phyloP scores from a whole-genome alignment of 2,113 vertebrate genomes.

The Nyctereutes procyonoides region DNA sequence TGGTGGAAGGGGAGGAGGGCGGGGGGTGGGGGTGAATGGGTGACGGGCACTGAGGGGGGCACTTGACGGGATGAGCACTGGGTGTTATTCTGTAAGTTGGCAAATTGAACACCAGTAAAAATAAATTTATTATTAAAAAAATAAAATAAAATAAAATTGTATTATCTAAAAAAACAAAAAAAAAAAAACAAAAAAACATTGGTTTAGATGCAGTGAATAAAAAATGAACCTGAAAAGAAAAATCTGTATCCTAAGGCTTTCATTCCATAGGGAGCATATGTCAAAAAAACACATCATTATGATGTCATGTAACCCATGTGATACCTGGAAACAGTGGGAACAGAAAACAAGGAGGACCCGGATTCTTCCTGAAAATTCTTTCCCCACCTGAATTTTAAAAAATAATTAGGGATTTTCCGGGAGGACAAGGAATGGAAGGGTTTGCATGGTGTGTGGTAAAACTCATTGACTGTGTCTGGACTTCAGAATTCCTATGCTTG shows the following conservation, averaged over 20 bases:
- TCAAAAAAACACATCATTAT: neutral
- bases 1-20: too few relatives aligned
- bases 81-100: too few relatives aligned
- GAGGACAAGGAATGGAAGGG: neutral
- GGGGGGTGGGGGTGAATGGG: too few relatives aligned
- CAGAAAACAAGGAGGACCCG: neutral
- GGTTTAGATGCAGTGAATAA: neutral
- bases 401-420: conserved; percentile 34
- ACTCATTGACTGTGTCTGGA: neutral
- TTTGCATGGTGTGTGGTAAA: neutral
- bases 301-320: neutral
- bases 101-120: too few relatives aligned
- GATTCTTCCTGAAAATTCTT: neutral
- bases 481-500: conserved; percentile 30
- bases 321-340: neutral
- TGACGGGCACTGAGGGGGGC: too few relatives aligned
- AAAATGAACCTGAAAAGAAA: neutral
- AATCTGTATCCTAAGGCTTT: neutral
- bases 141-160: too few relatives aligned
- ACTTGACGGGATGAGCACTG: too few relatives aligned
- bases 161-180: too few relatives aligned
- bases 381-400: neutral
- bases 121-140: too few relatives aligned
- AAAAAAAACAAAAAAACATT: too few relatives aligned
- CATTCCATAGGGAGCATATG: neutral